Evolutionary conservation across 2,113 vertebrate species (phyloP).

Genomic region (Halcyon senegalensis): DNA sequence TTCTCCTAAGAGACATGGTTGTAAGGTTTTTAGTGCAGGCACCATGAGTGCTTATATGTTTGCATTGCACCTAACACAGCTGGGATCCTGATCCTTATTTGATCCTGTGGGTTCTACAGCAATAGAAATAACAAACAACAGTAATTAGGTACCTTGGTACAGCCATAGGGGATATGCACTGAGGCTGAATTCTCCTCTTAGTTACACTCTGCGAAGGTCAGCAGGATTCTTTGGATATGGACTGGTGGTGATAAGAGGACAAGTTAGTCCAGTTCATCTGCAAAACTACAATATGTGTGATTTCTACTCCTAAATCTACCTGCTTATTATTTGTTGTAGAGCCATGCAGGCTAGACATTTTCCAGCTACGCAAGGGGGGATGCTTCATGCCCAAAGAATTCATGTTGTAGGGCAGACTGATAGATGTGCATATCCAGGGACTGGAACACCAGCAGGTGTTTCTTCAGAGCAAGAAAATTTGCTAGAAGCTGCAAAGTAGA

Average conservation of each 20-base stretch:
- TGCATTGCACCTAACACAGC: slow-evolving; percentile 22
- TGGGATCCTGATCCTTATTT: slow-evolving; percentile 34
- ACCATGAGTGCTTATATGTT: slow-evolving; percentile 44
- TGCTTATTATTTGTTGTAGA: not conserved
- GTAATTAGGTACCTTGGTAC: not conserved
- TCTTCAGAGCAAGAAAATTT: not conserved
- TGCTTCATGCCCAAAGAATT: not conserved
- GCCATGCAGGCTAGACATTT: not conserved
- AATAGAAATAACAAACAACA: slow-evolving; percentile 36
- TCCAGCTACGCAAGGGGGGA: not conserved
- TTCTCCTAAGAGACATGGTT: slow-evolving; percentile 28
- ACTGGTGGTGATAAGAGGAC: not conserved
- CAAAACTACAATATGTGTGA: not conserved
- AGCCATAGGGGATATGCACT: fast-evolving
- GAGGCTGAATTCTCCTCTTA: not conserved
- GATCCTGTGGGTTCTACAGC: slow-evolving; percentile 24
- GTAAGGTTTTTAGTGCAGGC: slow-evolving; percentile 44
- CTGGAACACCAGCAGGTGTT: not conserved
- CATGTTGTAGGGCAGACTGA: no score
- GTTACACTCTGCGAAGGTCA: not conserved
- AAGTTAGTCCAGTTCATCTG: not conserved
- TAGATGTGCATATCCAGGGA: not conserved
- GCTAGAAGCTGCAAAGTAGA: not conserved
- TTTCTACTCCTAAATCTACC: not conserved
- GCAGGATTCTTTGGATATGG: not conserved